These are phyloP conservation scores for Grammomys dolichurus DNA, from an alignment of 2,113 vertebrate species.

Conservation along the genomic window DNA sequence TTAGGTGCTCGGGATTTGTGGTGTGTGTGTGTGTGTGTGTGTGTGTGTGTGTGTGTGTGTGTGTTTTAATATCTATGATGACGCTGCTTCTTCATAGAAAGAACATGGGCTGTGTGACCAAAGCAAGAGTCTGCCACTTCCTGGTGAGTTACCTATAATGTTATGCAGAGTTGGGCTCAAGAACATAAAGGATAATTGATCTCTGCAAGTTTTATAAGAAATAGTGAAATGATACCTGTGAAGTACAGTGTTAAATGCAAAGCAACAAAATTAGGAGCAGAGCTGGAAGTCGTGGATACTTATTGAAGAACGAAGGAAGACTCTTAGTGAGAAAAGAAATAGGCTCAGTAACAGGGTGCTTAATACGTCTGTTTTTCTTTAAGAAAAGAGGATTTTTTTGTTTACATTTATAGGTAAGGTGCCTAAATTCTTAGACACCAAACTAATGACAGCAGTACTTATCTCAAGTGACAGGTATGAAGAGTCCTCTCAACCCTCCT, in stretches of 20 bases:
- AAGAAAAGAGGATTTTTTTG: background rate
- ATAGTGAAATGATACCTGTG: background rate
- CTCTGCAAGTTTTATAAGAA: background rate
- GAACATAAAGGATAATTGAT: background rate
- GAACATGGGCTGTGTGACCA: background rate
- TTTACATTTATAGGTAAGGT: background rate
- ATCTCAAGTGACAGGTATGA: background rate
- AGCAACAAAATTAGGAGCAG: background rate
- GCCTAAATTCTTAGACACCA: background rate
- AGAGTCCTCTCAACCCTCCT: background rate
- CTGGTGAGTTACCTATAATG: background rate
- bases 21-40: background rate
- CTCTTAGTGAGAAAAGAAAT: background rate
- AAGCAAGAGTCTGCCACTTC: background rate
- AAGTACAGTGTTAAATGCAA: background rate
- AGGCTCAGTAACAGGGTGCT: accelerated
- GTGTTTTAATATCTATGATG: background rate
- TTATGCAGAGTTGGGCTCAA: background rate
- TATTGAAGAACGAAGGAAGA: background rate
- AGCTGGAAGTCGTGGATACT: background rate
- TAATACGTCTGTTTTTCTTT: background rate
- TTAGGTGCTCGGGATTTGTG: background rate
- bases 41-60: background rate
- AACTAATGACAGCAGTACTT: background rate
- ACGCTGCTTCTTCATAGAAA: background rate